These are phyloP conservation scores for Micronycteris hirsuta DNA, from an alignment of 2,113 vertebrate genomes.

Conservation along the genomic window DNA sequence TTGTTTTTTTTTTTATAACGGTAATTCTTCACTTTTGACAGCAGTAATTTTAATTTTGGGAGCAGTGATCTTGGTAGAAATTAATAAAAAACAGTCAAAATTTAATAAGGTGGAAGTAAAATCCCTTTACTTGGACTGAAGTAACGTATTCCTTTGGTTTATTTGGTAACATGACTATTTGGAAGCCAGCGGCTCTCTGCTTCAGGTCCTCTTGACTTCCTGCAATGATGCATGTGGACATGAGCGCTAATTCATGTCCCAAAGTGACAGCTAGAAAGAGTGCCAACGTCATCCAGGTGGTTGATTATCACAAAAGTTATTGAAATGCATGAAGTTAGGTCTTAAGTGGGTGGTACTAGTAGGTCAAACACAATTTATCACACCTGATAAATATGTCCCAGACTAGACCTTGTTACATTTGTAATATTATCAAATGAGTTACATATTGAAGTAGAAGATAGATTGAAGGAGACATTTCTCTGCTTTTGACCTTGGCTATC, in stretches of 20 bases:
- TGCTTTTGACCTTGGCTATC: not conserved
- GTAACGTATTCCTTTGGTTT: not conserved
- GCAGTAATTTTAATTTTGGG: not conserved
- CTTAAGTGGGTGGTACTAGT: not conserved
- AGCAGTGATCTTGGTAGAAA: not conserved
- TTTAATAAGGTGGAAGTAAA: not conserved
- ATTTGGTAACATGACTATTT: not conserved
- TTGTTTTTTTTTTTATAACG: not conserved
- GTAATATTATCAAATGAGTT: not conserved
- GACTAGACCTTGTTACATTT: not conserved
- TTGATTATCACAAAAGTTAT: conserved; percentile 43
- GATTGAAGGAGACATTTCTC: not conserved
- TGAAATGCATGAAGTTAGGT: conserved; percentile 41
- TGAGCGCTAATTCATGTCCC: conserved; percentile 42
- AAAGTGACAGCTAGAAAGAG: conserved; percentile 34
- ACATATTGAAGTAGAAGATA: not conserved
- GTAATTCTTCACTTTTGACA: not conserved
- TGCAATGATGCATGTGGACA: not conserved
- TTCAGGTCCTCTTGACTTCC: conserved; percentile 5
- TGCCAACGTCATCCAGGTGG: not conserved
- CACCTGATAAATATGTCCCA: not conserved
- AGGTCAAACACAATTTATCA: conserved; percentile 48
- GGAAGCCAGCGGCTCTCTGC: not conserved
- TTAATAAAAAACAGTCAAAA: not conserved
- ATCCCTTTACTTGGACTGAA: not conserved